Evolutionary conservation across 2,888 invertebrate genomes (phyloP), one percentile per base, ranked within the genome.

Genomic region (Eremobia ochroleuca): DNA sequence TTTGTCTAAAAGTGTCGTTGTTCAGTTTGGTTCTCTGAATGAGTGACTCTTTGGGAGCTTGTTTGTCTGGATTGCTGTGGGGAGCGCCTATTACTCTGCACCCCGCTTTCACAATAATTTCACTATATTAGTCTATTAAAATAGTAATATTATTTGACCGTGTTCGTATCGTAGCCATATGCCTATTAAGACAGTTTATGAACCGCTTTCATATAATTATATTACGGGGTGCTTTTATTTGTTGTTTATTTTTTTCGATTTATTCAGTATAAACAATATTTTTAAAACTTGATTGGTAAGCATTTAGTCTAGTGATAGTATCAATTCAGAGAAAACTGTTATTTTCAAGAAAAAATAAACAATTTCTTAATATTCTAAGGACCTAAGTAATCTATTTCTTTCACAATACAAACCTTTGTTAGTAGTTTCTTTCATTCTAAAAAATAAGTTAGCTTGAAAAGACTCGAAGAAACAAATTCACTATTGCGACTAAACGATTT

Each of bases 391-490:
- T 58, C 4, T 21, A 37, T 77, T 59, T 77, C 37, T 59, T 67
- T 40, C 18, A 15, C 25, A 25, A 31, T 1, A 49, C 21, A 49
- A 31, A 31, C 5, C 15, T 21, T 40, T 77, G 15, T 55, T 25
- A 18, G 4, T 11, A 37, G 21, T n/a, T 65, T 77, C 15, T 43
- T 49, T 31, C 6, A 67, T 40, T 61, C 11, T 13, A 40, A 49
- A 43, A 46, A 49, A 15, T n/a, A n/a, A 40, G 8, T 59, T 8
- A 8, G n/a, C 15, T 43, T 34, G 5, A 59, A 61, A 49, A 40
- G 11, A 69, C 11, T 77, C 21, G 37, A 78, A 49, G n/a, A 67
- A 59, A n/a, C 13, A 46, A 77, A 59, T 49, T 49, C n/a, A 21
- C 0, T 13, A 28, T 46, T 58, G 55, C 4, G 5, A 6, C 9